Evolutionary conservation across 2,797 vertebrate genomes (phyloP).

Genomic region (Phoebastria nigripes): DNA sequence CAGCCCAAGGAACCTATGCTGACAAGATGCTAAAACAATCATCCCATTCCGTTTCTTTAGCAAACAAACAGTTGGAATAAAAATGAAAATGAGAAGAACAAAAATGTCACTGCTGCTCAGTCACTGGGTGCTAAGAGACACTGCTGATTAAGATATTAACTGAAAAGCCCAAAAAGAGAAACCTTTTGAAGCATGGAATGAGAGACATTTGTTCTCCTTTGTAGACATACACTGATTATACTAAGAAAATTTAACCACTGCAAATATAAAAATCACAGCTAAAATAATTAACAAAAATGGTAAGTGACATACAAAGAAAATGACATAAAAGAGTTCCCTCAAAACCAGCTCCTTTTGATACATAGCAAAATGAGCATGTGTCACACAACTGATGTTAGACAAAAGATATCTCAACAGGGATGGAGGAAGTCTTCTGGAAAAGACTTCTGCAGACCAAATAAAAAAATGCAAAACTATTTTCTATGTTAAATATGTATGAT

Average conservation of each 20-base stretch:
- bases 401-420: background rate
- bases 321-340: background rate
- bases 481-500: background rate
- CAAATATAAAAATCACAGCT: background rate
- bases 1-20: background rate
- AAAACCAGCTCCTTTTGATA: background rate
- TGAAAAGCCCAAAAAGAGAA: background rate
- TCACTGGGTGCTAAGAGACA: background rate
- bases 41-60: background rate
- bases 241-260: background rate
- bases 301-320: background rate
- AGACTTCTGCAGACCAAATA: background rate
- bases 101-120: background rate
- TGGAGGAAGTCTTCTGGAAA: background rate
- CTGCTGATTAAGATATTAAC: background rate
- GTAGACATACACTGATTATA: background rate
- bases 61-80: background rate
- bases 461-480: background rate
- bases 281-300: background rate
- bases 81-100: background rate
- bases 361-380: background rate
- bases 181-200: background rate
- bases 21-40: background rate
- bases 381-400: background rate
- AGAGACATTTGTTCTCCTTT: slow-evolving; percentile 20